Conservation (phyloP, 2,888 invertebrate genomes). For the Invenusta paracnida region DNA sequence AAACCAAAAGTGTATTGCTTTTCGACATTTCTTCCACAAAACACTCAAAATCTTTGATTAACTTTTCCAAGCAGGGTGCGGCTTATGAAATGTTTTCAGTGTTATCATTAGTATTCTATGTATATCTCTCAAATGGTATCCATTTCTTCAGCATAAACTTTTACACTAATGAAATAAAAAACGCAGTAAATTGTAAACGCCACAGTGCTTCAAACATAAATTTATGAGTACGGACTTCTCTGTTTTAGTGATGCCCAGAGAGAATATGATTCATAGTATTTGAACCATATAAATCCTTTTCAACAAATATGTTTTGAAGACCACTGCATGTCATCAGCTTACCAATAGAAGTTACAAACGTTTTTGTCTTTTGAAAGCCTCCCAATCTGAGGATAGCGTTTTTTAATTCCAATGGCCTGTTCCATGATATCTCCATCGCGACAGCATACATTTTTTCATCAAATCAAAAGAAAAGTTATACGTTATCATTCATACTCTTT, state of each 20-base stretch:
- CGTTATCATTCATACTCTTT: background rate
- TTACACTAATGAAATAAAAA: background rate
- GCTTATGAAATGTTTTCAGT: slow-evolving; percentile 20
- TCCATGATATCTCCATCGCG: background rate
- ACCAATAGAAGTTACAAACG: no score
- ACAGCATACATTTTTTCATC: no score
- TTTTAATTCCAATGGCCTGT: background rate
- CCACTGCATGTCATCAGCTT: background rate
- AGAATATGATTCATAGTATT: background rate
- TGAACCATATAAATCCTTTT: background rate
- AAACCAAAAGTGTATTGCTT: slow-evolving; percentile 28
- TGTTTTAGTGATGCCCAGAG: background rate
- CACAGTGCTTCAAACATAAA: background rate
- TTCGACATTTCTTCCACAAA: slow-evolving; percentile 17
- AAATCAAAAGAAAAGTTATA: background rate
- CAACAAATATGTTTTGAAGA: background rate
- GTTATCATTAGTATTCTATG: background rate
- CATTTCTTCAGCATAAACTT: background rate
- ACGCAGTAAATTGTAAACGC: background rate
- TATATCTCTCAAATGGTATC: background rate
- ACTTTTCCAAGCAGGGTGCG: background rate
- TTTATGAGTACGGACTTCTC: no score
- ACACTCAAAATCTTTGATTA: background rate
- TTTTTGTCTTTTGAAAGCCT: background rate
- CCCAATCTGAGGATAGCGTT: background rate